These are phyloP conservation scores for Hystrix brachyura DNA, from an alignment of 2,113 vertebrate genomes.

Conservation along the genomic window DNA sequence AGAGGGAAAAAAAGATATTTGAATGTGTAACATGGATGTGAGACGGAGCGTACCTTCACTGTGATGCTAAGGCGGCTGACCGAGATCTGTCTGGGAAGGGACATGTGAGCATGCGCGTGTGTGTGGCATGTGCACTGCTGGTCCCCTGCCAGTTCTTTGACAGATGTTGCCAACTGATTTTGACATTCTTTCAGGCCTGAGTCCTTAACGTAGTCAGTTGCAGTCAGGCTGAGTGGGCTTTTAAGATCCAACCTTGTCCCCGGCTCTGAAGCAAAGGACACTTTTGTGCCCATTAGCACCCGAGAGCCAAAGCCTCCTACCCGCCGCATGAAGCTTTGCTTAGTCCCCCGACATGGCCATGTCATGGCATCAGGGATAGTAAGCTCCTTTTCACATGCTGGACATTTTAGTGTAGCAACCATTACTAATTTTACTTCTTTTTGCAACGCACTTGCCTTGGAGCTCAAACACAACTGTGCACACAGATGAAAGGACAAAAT, in stretches of 20 bases:
- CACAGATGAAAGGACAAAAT: background rate
- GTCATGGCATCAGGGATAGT: background rate
- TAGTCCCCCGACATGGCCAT: background rate
- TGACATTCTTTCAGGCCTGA: background rate
- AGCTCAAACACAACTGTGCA: background rate
- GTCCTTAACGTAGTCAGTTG: background rate
- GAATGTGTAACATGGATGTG: background rate
- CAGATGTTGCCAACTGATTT: background rate
- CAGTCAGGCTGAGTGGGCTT: background rate
- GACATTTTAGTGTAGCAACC: background rate
- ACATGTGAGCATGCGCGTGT: background rate
- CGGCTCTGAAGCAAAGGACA: background rate
- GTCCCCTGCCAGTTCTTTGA: background rate
- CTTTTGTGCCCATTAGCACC: background rate
- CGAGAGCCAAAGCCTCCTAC: background rate
- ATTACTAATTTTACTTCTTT: slow-evolving; percentile 6
- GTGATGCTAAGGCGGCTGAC: background rate
- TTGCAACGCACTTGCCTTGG: background rate
- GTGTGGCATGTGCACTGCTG: background rate
- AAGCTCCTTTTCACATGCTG: background rate
- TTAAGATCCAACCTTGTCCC: background rate
- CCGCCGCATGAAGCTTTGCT: background rate
- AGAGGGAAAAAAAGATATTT: slow-evolving; percentile 38
- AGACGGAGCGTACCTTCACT: background rate
- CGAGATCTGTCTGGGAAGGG: background rate